These are phyloP conservation scores for Nephrotoma appendiculata DNA, from an alignment of 2,888 invertebrate species.

Conservation along the genomic window DNA sequence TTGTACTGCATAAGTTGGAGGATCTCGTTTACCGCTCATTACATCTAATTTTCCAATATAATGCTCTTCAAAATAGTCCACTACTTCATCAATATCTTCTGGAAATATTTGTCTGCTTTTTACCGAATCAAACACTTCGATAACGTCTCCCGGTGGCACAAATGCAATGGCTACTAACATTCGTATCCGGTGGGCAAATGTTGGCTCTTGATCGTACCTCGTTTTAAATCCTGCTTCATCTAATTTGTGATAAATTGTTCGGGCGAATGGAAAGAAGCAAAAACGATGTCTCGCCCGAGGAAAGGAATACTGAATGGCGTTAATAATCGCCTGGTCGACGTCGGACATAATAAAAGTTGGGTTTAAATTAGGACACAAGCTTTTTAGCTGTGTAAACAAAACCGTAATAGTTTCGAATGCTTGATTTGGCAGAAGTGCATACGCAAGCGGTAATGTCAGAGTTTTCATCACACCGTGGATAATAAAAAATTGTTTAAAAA, in stretches of 20 bases:
- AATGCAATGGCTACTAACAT: neutral
- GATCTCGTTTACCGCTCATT: neutral
- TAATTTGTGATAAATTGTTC: constrained; percentile 1
- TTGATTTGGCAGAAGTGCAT: constrained; percentile 11
- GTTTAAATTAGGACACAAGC: neutral
- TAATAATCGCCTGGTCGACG: neutral
- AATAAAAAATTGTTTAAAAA: constrained; percentile 14
- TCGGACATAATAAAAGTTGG: neutral
- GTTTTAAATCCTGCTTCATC: neutral
- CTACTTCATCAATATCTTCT: neutral
- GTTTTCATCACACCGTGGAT: constrained; percentile 13
- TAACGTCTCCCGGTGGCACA: neutral
- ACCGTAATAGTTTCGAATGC: constrained; percentile 4
- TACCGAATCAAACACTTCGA: neutral
- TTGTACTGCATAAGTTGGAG: neutral
- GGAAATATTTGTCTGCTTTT: neutral
- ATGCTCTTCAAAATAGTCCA: neutral
- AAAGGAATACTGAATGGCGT: neutral
- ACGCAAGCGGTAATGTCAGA: constrained; percentile 11
- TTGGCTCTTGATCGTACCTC: neutral
- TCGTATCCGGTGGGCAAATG: neutral
- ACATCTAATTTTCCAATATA: neutral
- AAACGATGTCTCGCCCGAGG: neutral
- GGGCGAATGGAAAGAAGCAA: neutral
- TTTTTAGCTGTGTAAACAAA: constrained; percentile 1